Evolutionary conservation across 2,888 invertebrate species (phyloP), one percentile per base, ranked within the genome.

Genomic region (Chloroclystis v-ata): DNA sequence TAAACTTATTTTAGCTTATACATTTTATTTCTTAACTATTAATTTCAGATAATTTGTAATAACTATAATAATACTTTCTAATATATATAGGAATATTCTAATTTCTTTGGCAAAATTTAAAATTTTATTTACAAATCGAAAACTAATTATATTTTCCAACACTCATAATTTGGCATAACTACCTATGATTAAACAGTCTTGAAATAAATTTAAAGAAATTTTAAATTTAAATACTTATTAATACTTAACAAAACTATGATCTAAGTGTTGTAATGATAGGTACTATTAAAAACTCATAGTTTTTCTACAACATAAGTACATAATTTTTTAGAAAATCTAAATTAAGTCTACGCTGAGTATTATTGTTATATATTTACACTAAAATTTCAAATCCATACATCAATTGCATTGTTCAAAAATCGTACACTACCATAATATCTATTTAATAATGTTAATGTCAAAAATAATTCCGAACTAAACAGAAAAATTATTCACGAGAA

Each of bases 81-180:
- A 63, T 69, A 72, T 72, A 37, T 72, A 73, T 72, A 74, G 56
- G 60, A 70, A 62, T 73, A 75, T 59, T 67, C 67, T 77, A 75
- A 64, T 52, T 44, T 57, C 80, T 82, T 82, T 82, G 82, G 82
- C 80, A 71, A 79, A 81, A 72, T 69, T 60, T 60, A 47, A 60
- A 50, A 55, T 56, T 57, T 61, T 82, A 81, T 81, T 74, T 82
- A 82, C 82, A 80, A 57, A 46, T 56, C 54, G 48, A 12, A 33
- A 48, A 33, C 9, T 29, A 43, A 41, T 32, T 12, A 38, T 30
- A 25, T 28, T 11, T 20, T 39, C 6, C 29, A 25, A 79, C 52
- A 55, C 55, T 52, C 47, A 43, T 44, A 33, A 49, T 57, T 57
- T 59, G 52, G 55, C 59, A 52, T 52, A 42, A 46, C 24, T 43